Evolutionary conservation across 2,888 invertebrate genomes (phyloP), one percentile per base, ranked within the genome.

Genomic region (Xestia ashworthii): DNA sequence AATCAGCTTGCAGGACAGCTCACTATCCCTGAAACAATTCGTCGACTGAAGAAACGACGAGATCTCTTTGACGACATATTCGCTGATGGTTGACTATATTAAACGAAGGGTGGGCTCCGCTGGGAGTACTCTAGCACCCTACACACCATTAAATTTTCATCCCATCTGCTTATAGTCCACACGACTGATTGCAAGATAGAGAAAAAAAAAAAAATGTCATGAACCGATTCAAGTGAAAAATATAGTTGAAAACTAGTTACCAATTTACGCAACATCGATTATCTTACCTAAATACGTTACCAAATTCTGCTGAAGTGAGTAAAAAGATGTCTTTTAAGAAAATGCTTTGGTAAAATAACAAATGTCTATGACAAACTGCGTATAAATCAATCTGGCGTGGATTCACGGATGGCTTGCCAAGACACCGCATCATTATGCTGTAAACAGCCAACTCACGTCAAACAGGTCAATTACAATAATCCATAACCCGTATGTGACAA

Each of bases 381-480:
- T 66, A 8, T 55, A 67, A 66, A 80, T 76, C 65, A 81, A 58
- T 69, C 58, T 41, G 64, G 46, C 44, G 12, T 25, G 25, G 25
- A 69, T 46, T 41, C 50, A 48, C 53, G 65, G 50, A 3, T 46
- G 12, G 32, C 19, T n/a, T 81, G 65, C 76, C 76, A 81, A 58
- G 16, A 48, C 38, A 50, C 50, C 14, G 50, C 19, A 71, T 82
- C 38, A 67, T 71, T 60, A 72, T 74, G 69, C 62, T 62, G n/a
- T 38, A 55, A 70, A 55, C 69, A 46, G 14, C 41, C 44, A 8
- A 22, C 16, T 82, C 78, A 82, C 78, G 81, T 67, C 81, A 81
- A 55, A 50, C 14, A 14, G 68, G 55, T 82, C 69, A 69, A 78
- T 64, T 70, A 71, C 41, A 69, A 71, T 58, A 69, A 71, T 58